Evolutionary conservation across 2,113 vertebrate genomes (phyloP).

Genomic region (Sylvilagus bachmani): DNA sequence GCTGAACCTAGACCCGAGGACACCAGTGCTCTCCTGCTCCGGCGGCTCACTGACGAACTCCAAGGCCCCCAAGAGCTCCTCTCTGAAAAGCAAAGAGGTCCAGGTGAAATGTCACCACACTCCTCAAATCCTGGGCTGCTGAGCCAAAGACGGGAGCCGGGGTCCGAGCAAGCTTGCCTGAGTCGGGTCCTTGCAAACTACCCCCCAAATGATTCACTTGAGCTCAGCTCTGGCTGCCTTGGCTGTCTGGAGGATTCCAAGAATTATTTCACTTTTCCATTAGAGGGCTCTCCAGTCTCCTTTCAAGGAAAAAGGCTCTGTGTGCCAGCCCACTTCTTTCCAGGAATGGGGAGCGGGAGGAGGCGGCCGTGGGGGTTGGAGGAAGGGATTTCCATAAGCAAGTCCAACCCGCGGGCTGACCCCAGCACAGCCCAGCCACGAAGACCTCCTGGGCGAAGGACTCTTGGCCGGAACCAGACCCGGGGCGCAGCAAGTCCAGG

Average conservation of each 20-base stretch:
- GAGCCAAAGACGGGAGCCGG: slow-evolving; percentile 42
- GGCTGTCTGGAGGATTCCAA: slow-evolving; percentile 67
- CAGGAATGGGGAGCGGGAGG: slow-evolving; percentile 72
- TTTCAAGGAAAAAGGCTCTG: slow-evolving; percentile 79
- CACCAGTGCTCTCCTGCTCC: not conserved
- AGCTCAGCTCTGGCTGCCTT: slow-evolving; percentile 67
- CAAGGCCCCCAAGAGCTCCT: not conserved
- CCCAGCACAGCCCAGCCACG: not conserved
- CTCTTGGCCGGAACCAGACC: not conserved
- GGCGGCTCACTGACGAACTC: not conserved
- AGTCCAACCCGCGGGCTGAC: not conserved
- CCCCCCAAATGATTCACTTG: slow-evolving; percentile 63
- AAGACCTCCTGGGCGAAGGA: not conserved
- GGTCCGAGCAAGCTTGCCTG: slow-evolving; percentile 56
- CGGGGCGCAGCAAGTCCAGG: not conserved
- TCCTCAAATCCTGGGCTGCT: slow-evolving; percentile 19
- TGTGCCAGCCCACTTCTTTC: slow-evolving; percentile 77
- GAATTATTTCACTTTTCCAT: slow-evolving; percentile 82
- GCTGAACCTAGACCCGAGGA: not conserved
- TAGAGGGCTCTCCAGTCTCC: slow-evolving; percentile 81
- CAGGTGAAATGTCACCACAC: not conserved
- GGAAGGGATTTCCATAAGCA: slow-evolving; percentile 38
- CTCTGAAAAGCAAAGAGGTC: not conserved
- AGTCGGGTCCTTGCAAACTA: slow-evolving; percentile 68
- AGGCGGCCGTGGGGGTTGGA: slow-evolving; percentile 54